phyloP scores from a whole-genome alignment of 2,113 vertebrate species.

The Climacteris rufus region DNA sequence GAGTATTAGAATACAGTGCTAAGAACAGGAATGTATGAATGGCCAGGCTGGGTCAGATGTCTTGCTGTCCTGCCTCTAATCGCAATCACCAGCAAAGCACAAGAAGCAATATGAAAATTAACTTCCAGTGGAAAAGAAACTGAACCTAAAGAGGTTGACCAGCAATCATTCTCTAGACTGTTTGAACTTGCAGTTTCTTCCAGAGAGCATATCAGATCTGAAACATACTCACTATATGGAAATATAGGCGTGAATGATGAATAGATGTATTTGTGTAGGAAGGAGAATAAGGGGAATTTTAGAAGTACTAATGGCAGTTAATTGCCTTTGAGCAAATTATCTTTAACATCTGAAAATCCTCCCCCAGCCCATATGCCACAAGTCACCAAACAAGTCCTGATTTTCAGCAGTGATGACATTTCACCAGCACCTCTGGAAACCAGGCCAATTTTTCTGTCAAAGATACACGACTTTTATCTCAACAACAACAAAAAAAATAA shows the following conservation, averaged over 20 bases:
- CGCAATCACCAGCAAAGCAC: neutral
- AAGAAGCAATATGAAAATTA: neutral
- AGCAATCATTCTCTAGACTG: neutral
- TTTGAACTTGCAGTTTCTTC: neutral
- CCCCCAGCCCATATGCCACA: neutral
- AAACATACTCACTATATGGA: neutral
- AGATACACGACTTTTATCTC: neutral
- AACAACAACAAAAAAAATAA: neutral
- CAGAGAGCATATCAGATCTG: rapidly evolving
- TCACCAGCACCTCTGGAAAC: neutral
- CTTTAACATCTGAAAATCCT: neutral
- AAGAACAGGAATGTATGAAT: neutral
- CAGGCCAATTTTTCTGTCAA: neutral
- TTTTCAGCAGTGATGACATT: neutral
- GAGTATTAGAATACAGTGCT: neutral
- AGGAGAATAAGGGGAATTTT: neutral
- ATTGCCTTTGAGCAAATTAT: neutral
- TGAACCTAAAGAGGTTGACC: neutral
- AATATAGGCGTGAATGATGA: neutral
- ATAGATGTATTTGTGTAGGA: neutral
- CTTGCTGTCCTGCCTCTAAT: neutral
- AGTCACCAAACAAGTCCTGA: neutral
- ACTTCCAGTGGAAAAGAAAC: neutral
- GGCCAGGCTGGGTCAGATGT: neutral
- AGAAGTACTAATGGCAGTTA: neutral